These are phyloP conservation scores for Eilema sororculum DNA, from an alignment of 2,888 invertebrate species.

Conservation along the genomic window DNA sequence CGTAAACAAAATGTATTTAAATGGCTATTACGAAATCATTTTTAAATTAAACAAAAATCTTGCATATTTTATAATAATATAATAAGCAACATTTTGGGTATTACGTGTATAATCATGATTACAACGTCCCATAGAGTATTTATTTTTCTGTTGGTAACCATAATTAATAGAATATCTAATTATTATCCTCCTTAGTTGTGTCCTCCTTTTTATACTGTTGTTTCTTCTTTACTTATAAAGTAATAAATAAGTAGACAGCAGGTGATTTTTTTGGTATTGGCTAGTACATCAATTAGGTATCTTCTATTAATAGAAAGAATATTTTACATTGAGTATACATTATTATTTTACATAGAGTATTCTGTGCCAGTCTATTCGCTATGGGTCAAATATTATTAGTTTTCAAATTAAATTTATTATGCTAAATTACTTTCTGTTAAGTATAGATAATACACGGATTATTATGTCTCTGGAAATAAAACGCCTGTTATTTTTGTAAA, in stretches of 20 bases:
- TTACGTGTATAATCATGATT: neutral
- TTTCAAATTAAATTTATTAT: no score
- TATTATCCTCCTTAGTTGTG: neutral
- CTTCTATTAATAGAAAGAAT: no score
- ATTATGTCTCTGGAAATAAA: no score
- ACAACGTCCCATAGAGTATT: neutral
- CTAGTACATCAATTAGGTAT: no score
- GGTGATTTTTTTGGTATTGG: neutral
- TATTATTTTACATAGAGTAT: no score
- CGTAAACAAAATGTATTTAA: conserved; percentile 19
- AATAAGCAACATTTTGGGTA: neutral
- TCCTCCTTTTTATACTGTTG: neutral
- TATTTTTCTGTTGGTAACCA: neutral
- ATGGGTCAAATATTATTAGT: no score
- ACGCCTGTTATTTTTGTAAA: no score
- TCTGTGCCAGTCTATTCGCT: no score
- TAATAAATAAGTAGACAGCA: neutral
- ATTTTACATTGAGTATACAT: neutral
- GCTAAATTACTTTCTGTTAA: no score
- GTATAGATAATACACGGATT: no score
- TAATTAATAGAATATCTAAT: neutral
- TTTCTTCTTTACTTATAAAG: neutral
- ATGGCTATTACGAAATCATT: conserved; percentile 19
- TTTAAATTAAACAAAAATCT: conserved; percentile 1
- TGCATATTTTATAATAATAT: neutral